Evolutionary conservation across 2,888 invertebrate species (phyloP), one percentile per base, ranked within the genome.

Genomic region (Hyalella azteca): DNA sequence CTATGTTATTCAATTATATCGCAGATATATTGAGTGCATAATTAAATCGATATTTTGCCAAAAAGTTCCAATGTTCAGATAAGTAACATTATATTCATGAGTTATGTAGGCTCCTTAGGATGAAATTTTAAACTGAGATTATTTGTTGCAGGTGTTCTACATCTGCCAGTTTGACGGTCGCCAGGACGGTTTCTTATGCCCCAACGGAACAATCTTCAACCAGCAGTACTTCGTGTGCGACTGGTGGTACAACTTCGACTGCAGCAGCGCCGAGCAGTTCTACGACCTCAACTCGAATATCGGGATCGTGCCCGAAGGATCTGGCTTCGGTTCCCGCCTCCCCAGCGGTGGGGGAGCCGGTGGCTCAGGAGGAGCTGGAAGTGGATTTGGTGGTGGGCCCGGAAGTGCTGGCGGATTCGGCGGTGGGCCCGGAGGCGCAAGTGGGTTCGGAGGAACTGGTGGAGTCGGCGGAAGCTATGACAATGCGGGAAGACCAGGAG

Each of bases 221-320:
- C 80, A 80, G 78, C 80, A 80, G 29, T 80, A 78, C 50, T 80
- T 80, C 45, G 80, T 80, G 26, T 80, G 80, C n/a, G 80, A 80
- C 40, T 80, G 80, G 80, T 80, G 80, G 80, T 80, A 50, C 78
- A 80, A 80, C 78, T 77, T 80, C 22, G 80, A 80, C 50, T 80
- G 80, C 73, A 40, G 60, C 40, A 26, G 39, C 39, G 66, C 80
- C 39, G 73, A 80, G 40, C 49, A 78, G 39, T 80, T 80, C 73
- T 80, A 73, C 66, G 59, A 32, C 48, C 78, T 79, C 32, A 82
- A 82, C 50, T 79, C 73, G 9, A 49, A 80, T n/a, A 80, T 82
- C 40, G 80, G 82, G 3, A 19, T 54, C 39, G 76, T 40, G 26
- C 73, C 73, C 4, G 76, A 66, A 26, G 79, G 73, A 15, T 49